phyloP scores from a whole-genome alignment of 1,140 invertebrate genomes.

The Epicauta chinensis region DNA sequence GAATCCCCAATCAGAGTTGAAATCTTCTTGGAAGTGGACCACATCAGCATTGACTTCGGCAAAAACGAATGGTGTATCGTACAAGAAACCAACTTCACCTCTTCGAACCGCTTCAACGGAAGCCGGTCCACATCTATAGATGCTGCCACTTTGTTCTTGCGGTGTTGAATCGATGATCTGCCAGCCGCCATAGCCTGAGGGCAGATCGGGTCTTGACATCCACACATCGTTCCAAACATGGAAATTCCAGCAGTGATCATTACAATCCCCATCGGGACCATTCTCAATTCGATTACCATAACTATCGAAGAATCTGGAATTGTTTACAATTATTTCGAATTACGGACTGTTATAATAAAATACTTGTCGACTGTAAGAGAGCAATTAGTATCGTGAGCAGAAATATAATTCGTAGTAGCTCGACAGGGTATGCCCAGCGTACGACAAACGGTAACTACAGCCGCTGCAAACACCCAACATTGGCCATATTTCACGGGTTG shows the following conservation, averaged over 20 bases:
- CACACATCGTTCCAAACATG: conserved; percentile 83
- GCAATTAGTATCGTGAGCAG: conserved; percentile 69
- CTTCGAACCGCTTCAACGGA: conserved; percentile 63
- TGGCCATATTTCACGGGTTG: conserved; percentile 71
- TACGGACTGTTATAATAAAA: too few relatives aligned
- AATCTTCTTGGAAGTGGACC: conserved; percentile 61
- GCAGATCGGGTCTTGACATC: conserved; percentile 70
- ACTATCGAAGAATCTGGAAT: conserved; percentile 56
- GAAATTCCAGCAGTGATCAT: conserved; percentile 69
- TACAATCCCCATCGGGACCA: conserved; percentile 53
- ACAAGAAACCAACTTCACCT: conserved; percentile 67
- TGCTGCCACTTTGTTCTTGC: conserved; percentile 61
- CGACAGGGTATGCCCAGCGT: conserved; percentile 61
- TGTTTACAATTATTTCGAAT: too few relatives aligned
- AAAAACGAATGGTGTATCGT: conserved; percentile 70
- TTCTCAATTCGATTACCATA: conserved; percentile 57
- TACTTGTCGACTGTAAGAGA: conserved; percentile 62
- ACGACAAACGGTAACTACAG: conserved; percentile 60
- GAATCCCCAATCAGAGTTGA: conserved; percentile 59
- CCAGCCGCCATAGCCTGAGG: conserved; percentile 70
- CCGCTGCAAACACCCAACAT: conserved; percentile 75
- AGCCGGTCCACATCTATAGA: conserved; percentile 64
- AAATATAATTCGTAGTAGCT: conserved; percentile 69
- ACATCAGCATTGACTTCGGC: conserved; percentile 75
- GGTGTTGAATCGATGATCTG: conserved; percentile 74